phyloP scores from a whole-genome alignment of 2,113 vertebrate genomes.

The Entelurus aequoreus region DNA sequence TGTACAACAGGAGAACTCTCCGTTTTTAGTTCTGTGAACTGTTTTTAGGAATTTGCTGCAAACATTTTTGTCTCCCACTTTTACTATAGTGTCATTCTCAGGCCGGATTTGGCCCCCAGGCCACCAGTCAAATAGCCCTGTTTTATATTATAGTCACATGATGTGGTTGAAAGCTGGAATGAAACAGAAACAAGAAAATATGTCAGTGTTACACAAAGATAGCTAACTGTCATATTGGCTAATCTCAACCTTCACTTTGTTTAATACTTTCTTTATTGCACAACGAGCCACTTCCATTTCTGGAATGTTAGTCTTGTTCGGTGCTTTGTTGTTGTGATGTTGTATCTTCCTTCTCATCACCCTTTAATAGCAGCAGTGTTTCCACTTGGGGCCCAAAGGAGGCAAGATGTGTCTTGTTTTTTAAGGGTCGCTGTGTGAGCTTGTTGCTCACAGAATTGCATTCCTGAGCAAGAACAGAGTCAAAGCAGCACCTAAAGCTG shows the following conservation, averaged over 20 bases:
- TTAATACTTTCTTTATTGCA: neutral
- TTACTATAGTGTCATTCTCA: no score
- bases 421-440: conserved; percentile 38
- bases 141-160: no score
- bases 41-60: no score
- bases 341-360: neutral
- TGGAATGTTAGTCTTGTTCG: neutral
- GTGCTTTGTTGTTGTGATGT: neutral
- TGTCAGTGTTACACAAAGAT: neutral
- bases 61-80: no score
- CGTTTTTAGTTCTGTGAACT: no score
- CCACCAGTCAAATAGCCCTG: no score
- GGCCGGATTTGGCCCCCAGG: no score
- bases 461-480: conserved; percentile 16
- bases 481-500: neutral
- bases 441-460: conserved; percentile 33
- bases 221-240: neutral
- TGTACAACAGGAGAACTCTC: no score
- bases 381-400: conserved; percentile 9
- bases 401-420: conserved; percentile 53
- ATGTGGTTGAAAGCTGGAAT: neutral
- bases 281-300: neutral
- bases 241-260: neutral
- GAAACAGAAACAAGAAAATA: neutral
- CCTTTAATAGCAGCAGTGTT: conserved; percentile 9